These are phyloP conservation scores for Centruroides vittatus DNA, from an alignment of 1,140 invertebrate genomes.

Conservation along the genomic window DNA sequence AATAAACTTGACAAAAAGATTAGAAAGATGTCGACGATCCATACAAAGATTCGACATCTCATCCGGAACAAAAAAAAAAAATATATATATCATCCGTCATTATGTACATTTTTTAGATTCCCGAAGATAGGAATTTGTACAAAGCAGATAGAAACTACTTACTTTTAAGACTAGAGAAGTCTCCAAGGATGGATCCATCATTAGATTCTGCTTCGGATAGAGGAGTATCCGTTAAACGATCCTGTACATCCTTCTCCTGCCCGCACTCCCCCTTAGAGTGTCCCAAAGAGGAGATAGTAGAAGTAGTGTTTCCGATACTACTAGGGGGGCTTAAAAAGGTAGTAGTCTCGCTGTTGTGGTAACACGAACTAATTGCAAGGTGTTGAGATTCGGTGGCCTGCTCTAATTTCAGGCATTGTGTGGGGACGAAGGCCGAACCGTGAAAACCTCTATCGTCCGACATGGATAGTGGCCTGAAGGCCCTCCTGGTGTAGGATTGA, in stretches of 20 bases:
- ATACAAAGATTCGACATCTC: no score
- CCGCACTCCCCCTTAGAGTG: slow-evolving; percentile 31
- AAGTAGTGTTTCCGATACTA: slow-evolving; percentile 2
- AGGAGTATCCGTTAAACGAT: slow-evolving; percentile 35
- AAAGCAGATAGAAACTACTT: slow-evolving; percentile 22
- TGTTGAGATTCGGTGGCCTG: slow-evolving; percentile 23
- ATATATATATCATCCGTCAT: no score
- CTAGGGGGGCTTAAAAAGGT: no score
- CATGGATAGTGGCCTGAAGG: slow-evolving; percentile 29
- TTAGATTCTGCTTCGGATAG: slow-evolving; percentile 35
- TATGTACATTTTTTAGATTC: no score
- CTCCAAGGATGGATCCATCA: slow-evolving; percentile 39
- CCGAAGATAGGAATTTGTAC: no score
- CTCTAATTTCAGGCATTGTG: slow-evolving; percentile 38
- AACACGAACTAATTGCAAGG: slow-evolving; percentile 31
- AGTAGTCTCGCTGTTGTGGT: slow-evolving; percentile 21
- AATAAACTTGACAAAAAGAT: no score
- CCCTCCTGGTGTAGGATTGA: slow-evolving; percentile 34
- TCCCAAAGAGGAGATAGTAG: slow-evolving; percentile 29
- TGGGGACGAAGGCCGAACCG: slow-evolving; percentile 21
- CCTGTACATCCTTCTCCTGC: slow-evolving; percentile 29
- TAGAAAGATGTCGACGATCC: no score
- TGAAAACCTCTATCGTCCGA: slow-evolving; percentile 9
- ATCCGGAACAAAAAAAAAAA: no score
- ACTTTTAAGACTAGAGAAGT: slow-evolving; percentile 38